phyloP scores from a whole-genome alignment of 2,797 vertebrate genomes.

The Sphaeramia orbicularis region DNA sequence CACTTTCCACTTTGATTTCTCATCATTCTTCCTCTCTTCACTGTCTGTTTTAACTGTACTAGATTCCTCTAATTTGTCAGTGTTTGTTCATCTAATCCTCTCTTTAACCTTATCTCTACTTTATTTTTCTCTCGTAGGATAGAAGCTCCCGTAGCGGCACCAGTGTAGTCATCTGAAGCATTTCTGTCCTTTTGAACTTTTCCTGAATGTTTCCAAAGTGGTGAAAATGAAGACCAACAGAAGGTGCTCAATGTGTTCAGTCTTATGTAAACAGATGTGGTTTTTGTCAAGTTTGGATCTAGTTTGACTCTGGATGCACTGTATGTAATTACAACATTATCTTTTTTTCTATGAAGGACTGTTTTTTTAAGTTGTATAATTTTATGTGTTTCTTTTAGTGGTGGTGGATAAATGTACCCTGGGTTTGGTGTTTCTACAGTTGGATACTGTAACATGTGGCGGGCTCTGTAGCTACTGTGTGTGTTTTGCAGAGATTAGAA shows the following conservation, averaged over 20 bases:
- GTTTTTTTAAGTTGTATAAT: background rate
- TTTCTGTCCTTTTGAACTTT: constrained; percentile 51
- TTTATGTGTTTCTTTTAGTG: constrained; percentile 14
- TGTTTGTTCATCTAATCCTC: background rate
- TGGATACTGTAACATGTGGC: background rate
- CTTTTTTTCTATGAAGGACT: constrained; percentile 3
- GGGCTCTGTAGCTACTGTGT: background rate
- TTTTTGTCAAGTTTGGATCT: constrained; percentile 14
- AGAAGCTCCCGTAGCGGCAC: constrained; percentile 92
- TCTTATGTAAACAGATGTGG: background rate
- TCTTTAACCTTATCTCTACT: constrained; percentile 27
- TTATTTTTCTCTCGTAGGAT: constrained; percentile 83
- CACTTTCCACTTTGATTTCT: background rate
- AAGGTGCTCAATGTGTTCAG: constrained; percentile 23
- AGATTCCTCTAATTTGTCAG: background rate
- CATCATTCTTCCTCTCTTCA: background rate
- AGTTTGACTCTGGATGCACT: constrained; percentile 13
- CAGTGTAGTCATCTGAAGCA: constrained; percentile 91
- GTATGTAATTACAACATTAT: background rate
- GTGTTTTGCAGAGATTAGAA: background rate
- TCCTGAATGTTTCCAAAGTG: constrained; percentile 49
- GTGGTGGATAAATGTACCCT: constrained; percentile 29
- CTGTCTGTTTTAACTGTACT: background rate
- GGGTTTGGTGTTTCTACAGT: constrained; percentile 15
- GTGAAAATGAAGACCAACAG: constrained; percentile 57